A percentile compares a stretch with the other conserved stretches of the same genome.
phyloP scores from a whole-genome alignment of 2,113 vertebrate genomes.

The Coptodon rendalli region DNA sequence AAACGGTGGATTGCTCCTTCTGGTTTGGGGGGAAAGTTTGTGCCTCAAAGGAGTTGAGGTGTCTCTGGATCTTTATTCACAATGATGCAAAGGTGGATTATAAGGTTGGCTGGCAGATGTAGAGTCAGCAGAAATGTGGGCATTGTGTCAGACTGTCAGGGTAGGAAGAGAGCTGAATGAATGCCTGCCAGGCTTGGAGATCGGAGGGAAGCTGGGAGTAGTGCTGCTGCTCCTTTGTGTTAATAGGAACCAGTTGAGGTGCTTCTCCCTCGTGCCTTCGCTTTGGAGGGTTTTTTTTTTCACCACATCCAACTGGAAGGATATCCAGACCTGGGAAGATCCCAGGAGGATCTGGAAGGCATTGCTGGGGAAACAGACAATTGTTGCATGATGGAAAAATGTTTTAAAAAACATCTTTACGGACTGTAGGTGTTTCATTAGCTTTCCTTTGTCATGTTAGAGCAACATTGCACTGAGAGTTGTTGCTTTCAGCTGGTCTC shows the following conservation, averaged over 20 bases:
- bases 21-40: neutral
- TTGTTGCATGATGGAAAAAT: neutral
- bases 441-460: neutral
- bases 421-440: neutral
- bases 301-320: neutral
- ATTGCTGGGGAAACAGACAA: neutral
- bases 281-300: neutral
- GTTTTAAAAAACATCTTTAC: neutral
- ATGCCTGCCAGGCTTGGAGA: neutral
- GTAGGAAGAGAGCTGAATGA: neutral
- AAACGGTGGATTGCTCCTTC: neutral
- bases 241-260: neutral
- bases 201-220: neutral
- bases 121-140: neutral
- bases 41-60: neutral
- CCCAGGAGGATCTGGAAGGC: neutral
- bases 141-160: neutral
- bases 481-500: neutral
- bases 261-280: accelerated
- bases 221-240: neutral
- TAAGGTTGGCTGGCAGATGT: neutral
- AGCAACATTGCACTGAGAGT: neutral
- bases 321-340: neutral
- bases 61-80: neutral
- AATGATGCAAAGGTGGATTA: neutral